Base-by-base conservation (phyloP, 37 sponge, comb jelly and placozoan genomes). In the Corticium candelabrum region DNA sequence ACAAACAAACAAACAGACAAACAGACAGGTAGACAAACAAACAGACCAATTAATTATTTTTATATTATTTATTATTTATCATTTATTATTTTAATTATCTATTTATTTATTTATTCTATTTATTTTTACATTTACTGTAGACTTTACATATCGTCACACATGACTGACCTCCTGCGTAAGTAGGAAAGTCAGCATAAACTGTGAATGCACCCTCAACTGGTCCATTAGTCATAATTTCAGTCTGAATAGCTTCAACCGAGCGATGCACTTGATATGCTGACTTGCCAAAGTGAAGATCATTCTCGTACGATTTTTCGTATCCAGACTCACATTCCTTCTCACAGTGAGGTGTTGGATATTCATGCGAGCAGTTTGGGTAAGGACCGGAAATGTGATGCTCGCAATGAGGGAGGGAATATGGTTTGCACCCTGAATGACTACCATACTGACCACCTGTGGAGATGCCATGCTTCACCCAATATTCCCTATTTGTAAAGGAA, bases 211-310 rank as follows among this genome's bases (percentile, higher is more conserved):
- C 95, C 84, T 98, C 99, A 2, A 98, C 95, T 4, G 99, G 99
- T 37, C 99, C 99, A 80, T 98, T 94, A 31, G 74, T 94, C 89
- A 92, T 90, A 21, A 98, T 94, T 78, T 98, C 99, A 2, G 91
- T 89, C 81, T 91, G 93, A 35, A 98, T 98, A 27, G 73, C 62
- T 31, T 83, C 86, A 4, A 86, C 86, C 1, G 40, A 69, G 0
- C 37, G 0, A 30, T 38, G 50, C 27, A 98, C 82, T 39, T 82
- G 37, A 77, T 94, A 91, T 35, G 93, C 75, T 38, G 35, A 31
- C 41, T 30, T 37, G 35, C 95, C 99, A 78, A 41, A 85, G 77
- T 94, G 95, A 71, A 78, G 82, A 76, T 98, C 99, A 67, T 80
- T 38, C 5, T 69, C 34, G 71, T 78, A 92, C 37, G 75, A 35